Percentiles rank a stretch among this genome's conserved stretches.
These are phyloP conservation scores for Murina feae DNA, from an alignment of 2,113 vertebrate genomes.

Conservation along the genomic window DNA sequence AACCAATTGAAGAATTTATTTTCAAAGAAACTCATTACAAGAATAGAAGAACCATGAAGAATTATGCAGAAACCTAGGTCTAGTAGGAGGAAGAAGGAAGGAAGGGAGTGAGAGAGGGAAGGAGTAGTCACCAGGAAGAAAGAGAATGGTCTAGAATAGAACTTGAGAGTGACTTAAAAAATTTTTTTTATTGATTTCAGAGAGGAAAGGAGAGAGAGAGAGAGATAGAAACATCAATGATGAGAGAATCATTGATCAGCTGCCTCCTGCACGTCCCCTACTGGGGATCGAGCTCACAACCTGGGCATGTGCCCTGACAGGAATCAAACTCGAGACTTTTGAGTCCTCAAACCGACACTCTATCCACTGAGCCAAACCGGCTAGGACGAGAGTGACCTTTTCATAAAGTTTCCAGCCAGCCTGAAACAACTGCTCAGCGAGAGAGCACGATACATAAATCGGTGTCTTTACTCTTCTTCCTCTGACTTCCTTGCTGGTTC, in stretches of 20 bases:
- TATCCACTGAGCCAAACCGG: no score
- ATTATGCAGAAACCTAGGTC: background rate
- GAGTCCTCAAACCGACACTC: no score
- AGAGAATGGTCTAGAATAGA: background rate
- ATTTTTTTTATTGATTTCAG: no score
- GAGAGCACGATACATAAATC: background rate
- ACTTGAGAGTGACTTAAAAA: background rate
- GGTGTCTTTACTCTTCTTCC: background rate
- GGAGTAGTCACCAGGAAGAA: background rate
- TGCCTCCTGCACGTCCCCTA: no score
- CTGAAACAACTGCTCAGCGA: background rate
- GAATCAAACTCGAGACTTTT: no score
- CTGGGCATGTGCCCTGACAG: no score
- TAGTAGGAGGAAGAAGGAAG: no score
- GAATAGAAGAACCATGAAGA: background rate
- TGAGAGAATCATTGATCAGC: no score
- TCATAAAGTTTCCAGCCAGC: background rate
- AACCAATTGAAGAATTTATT: background rate
- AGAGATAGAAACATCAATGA: no score
- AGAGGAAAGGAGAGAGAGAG: no score
- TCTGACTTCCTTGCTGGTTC: background rate
- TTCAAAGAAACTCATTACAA: background rate
- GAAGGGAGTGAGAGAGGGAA: background rate
- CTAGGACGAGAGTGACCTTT: background rate
- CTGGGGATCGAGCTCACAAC: no score